Evolutionary conservation across 2,113 vertebrate species (phyloP), one percentile per base, ranked within the genome.

Genomic region (Tupaia tana): DNA sequence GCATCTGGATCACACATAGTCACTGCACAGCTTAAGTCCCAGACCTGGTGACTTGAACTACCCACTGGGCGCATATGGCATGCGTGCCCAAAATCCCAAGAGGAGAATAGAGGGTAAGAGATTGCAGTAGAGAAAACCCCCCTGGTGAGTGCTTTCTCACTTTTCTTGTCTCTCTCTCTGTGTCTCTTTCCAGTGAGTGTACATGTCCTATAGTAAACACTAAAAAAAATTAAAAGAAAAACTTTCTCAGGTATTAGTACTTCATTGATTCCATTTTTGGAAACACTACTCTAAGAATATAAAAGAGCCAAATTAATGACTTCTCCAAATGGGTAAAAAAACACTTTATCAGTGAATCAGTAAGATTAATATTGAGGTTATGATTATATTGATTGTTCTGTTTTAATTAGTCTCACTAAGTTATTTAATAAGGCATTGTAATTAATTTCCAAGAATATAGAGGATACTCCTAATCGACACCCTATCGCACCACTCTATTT

Each of bases 381-480:
- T 6, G 5, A 89, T 69, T 88, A 90, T 94, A n/a, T 52, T 89
- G 10, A 88, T 85, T 88, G 16, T 18, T 75, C 66, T 90, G n/a
- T 22, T 91, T 12, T 83, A 75, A 85, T 61, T 69, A 20, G 9
- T 93, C 16, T 75, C 4, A 80, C 85, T 82, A 43, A 27, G 66
- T 89, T 92, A 88, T 70, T 79, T 81, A 27, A 74, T 63, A 89
- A 88, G 27, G 16, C 3, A 74, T 10, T 89, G 15, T 13, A 79
- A 86, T 70, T n/a, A 83, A 78, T 81, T 78, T 91, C 82, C n/a
- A 91, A 93, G 18, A 69, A 88, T 73, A 87, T 74, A 56, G 86
- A 83, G 66, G 5, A 18, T 90, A 59, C 22, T 67, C 20, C 52
- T 80, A 86, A 63, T 84, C 67, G 29, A 90, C 3, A 82, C 8